Evolutionary conservation across 2,797 vertebrate species (phyloP), one percentile per base, ranked within the genome.

Genomic region (Setipinna tenuifilis): DNA sequence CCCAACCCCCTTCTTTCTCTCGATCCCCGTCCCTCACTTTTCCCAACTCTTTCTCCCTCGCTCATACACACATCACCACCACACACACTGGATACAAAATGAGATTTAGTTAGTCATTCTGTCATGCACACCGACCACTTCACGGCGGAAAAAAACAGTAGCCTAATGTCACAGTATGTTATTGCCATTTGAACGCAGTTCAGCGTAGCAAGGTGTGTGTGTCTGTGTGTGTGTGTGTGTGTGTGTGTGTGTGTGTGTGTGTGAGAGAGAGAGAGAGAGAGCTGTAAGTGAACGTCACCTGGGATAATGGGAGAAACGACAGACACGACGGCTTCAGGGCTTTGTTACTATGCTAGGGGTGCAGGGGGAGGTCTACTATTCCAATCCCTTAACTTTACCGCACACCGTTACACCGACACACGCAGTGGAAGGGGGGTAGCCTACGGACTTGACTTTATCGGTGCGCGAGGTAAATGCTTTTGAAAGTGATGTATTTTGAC

Each of bases 11-110:
- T 85, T 83, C 82, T 28, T 85, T 85, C 85, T 83, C 84, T 89
- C 90, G 88, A 86, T 82, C 58, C 54, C 80, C 82, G 84, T 82
- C 85, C 65, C 84, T 83, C 80, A 81, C 84, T 86, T 88, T 81
- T 87, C 85, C 90, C 85, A 88, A 84, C 86, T 85, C 88, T 87
- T 54, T 78, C 83, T 82, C 82, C 54, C 65, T 23, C 71, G 65
- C 87, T 41, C 85, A 41, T 86, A 41, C 84, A 58, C 83, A 41
- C 83, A 59, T 86, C 58, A 82, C 25, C 84, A 59, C 85, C 88
- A 90, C 92, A 91, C 93, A 92, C 91, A 94, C 92, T 93, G 93
- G 94, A 94, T 94, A 91, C 93, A 93, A 94, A 94, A 94, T 89
- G 89, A 92, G 91, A 94, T 95, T 78, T 93, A 94, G 93, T 94